phyloP scores from a whole-genome alignment of 1,140 invertebrate species.

The Brachionus koreanus region DNA sequence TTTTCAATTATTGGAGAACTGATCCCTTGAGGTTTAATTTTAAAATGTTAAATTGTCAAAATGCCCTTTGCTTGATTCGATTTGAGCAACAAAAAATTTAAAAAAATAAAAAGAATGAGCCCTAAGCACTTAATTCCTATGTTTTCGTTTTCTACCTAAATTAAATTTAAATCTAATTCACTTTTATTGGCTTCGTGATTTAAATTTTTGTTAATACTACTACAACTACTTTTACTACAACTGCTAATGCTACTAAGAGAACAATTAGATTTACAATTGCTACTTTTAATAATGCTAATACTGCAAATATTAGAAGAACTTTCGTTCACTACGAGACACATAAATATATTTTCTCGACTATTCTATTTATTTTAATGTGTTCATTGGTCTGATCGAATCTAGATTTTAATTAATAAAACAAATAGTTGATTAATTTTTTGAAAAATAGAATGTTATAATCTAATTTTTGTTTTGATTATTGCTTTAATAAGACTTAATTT shows the following conservation, averaged over 20 bases:
- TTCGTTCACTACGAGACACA: neutral
- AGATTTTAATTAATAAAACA: neutral
- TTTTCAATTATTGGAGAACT: too few species aligned
- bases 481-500: too few species aligned
- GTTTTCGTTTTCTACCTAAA: neutral
- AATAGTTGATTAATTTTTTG: too few species aligned
- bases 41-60: too few species aligned
- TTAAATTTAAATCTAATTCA: neutral
- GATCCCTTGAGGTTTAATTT: too few species aligned
- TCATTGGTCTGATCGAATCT: neutral
- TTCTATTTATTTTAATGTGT: neutral
- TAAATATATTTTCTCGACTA: neutral
- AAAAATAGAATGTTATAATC: too few species aligned
- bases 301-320: too few species aligned
- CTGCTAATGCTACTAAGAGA: too few species aligned
- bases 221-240: neutral
- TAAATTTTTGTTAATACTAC: neutral
- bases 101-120: neutral
- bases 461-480: too few species aligned
- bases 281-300: too few species aligned
- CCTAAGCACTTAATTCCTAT: constrained; percentile 1
- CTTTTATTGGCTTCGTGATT: constrained; percentile 30
- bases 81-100: neutral
- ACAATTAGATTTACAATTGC: too few species aligned
- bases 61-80: neutral